Percentiles rank a stretch among this genome's conserved stretches.
phyloP scores from a whole-genome alignment of 2,113 vertebrate genomes.

The Haplochromis burtoni region DNA sequence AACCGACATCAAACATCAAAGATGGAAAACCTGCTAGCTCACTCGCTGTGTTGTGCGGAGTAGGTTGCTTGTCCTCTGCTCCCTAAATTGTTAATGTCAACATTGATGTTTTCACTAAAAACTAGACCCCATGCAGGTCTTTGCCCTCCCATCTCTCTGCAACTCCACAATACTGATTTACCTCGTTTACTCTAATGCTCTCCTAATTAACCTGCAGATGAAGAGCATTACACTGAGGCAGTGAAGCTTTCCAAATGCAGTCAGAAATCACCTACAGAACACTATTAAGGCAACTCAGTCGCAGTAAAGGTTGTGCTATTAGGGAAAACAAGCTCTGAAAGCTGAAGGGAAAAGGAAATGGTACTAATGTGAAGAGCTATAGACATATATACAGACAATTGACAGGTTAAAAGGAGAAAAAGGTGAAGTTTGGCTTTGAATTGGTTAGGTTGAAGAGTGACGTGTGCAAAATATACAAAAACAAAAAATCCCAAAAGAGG shows the following conservation, averaged over 20 bases:
- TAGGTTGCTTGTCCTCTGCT: background rate
- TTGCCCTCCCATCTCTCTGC: background rate
- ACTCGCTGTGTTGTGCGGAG: background rate
- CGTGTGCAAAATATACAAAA: background rate
- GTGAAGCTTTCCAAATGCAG: background rate
- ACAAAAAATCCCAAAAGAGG: fast-evolving
- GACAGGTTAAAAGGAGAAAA: background rate
- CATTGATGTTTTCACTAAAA: background rate
- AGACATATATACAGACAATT: background rate
- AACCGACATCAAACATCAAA: background rate
- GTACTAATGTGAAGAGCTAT: background rate
- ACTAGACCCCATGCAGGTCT: background rate
- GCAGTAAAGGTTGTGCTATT: background rate
- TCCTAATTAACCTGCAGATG: conserved; percentile 35
- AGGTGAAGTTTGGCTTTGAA: background rate
- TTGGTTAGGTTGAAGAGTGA: background rate
- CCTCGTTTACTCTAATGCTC: conserved; percentile 4
- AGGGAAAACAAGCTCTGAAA: background rate
- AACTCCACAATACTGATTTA: conserved; percentile 7
- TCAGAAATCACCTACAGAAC: background rate
- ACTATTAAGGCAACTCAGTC: background rate
- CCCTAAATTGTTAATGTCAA: background rate
- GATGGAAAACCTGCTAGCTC: background rate
- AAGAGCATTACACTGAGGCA: background rate
- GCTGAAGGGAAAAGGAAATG: background rate